phyloP scores from a whole-genome alignment of 1,140 invertebrate species.

The Diabrotica virgifera region DNA sequence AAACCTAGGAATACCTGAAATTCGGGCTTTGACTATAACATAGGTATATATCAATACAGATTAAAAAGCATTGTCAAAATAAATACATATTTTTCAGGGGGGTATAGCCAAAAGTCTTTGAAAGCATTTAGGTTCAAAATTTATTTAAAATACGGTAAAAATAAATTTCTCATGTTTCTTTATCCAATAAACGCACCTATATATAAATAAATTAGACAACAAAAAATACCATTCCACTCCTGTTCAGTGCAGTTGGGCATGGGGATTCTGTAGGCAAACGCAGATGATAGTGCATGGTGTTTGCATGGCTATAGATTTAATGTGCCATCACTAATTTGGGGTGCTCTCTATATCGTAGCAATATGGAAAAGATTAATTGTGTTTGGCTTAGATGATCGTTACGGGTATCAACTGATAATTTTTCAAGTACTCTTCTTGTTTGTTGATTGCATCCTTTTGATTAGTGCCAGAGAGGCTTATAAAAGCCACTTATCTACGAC shows the following conservation, averaged over 20 bases:
- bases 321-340: constrained; percentile 48
- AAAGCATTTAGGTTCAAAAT: too few relatives aligned
- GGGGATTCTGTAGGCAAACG: constrained; percentile 22
- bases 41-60: too few relatives aligned
- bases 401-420: constrained; percentile 37
- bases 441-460: constrained; percentile 24
- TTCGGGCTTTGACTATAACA: too few relatives aligned
- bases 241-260: constrained; percentile 13
- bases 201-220: too few relatives aligned
- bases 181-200: too few relatives aligned
- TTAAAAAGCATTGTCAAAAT: too few relatives aligned
- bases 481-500: not conserved
- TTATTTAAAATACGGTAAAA: too few relatives aligned
- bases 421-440: constrained; percentile 31
- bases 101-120: too few relatives aligned
- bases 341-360: constrained; percentile 35
- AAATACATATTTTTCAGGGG: too few relatives aligned
- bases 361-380: constrained; percentile 46
- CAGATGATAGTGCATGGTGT: constrained; percentile 46
- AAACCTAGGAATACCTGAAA: too few relatives aligned
- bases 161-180: too few relatives aligned
- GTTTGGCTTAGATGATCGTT: constrained; percentile 39
- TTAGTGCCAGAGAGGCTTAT: constrained; percentile 9
- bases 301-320: constrained; percentile 46
- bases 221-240: constrained; percentile 10